phyloP scores from a whole-genome alignment of 2,888 invertebrate genomes.

The Saturnia japonica region DNA sequence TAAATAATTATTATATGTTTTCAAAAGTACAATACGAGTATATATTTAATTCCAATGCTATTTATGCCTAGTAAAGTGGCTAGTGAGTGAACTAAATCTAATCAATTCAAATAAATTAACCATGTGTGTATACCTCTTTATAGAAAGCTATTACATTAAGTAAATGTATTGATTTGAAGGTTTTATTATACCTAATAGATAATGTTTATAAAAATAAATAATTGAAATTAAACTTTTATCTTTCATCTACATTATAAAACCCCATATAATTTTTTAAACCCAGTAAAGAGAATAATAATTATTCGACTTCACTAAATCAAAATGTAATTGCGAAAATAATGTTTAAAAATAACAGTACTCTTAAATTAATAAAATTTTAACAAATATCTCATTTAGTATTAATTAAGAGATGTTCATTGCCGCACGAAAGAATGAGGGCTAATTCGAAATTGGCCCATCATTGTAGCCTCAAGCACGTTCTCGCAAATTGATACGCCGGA shows the following conservation, averaged over 20 bases:
- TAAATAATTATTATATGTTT: not conserved
- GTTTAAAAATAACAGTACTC: not conserved
- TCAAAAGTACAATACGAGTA: not conserved
- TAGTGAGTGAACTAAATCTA: not conserved
- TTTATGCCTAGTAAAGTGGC: not conserved
- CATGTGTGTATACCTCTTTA: not conserved
- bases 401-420: slow-evolving; percentile 57
- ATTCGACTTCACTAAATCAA: not conserved
- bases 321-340: not conserved
- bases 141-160: not conserved
- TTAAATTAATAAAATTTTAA: slow-evolving; percentile 37
- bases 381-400: slow-evolving; percentile 48
- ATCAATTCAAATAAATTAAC: not conserved
- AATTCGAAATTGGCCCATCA: slow-evolving; percentile 43
- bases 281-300: not conserved
- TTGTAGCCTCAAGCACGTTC: slow-evolving; percentile 61
- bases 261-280: too few species aligned
- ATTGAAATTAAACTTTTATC: not conserved
- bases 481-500: slow-evolving; percentile 65
- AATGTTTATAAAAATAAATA: not conserved
- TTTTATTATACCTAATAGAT: not conserved
- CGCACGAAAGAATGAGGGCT: slow-evolving; percentile 51
- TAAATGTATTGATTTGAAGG: not conserved
- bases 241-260: not conserved
- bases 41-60: not conserved